A percentile compares a stretch with the other conserved stretches of the same genome.
phyloP scores from a whole-genome alignment of 2,888 invertebrate species.

The Charanyca ferruginea region DNA sequence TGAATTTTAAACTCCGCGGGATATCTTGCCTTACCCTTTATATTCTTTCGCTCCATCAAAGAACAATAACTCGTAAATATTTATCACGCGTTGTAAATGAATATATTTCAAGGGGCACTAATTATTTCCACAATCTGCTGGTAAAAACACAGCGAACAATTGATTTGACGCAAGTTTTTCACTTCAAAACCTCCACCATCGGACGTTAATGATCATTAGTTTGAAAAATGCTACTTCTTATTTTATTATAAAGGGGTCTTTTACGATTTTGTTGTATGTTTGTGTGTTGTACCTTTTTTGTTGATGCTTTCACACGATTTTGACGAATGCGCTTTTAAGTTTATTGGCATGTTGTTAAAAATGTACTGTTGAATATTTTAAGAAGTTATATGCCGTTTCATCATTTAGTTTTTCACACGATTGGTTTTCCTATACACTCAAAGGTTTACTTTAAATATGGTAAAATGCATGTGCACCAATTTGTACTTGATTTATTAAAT shows the following conservation, averaged over 20 bases:
- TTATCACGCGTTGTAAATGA: conserved; percentile 89
- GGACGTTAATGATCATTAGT: conserved; percentile 74
- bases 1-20: neutral
- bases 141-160: conserved; percentile 79
- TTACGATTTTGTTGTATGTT: conserved; percentile 54
- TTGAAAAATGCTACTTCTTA: conserved; percentile 67
- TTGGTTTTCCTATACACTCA: too few relatives aligned
- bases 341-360: conserved; percentile 45
- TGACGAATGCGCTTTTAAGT: conserved; percentile 42
- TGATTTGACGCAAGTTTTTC: conserved; percentile 81
- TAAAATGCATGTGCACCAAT: too few relatives aligned
- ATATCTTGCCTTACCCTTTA: conserved; percentile 5
- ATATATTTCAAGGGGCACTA: conserved; percentile 88
- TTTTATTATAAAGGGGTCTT: conserved; percentile 58
- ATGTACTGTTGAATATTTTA: conserved; percentile 23
- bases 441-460: too few relatives aligned
- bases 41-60: conserved; percentile 72
- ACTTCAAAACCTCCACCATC: conserved; percentile 71
- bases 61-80: conserved; percentile 90
- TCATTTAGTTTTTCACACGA: too few relatives aligned
- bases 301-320: conserved; percentile 55
- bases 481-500: too few relatives aligned
- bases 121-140: conserved; percentile 87
- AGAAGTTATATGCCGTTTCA: too few relatives aligned
- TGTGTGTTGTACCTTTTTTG: conserved; percentile 34